Conservation (phyloP, 2,888 invertebrate genomes). For the Camptogramma bilineatum region DNA sequence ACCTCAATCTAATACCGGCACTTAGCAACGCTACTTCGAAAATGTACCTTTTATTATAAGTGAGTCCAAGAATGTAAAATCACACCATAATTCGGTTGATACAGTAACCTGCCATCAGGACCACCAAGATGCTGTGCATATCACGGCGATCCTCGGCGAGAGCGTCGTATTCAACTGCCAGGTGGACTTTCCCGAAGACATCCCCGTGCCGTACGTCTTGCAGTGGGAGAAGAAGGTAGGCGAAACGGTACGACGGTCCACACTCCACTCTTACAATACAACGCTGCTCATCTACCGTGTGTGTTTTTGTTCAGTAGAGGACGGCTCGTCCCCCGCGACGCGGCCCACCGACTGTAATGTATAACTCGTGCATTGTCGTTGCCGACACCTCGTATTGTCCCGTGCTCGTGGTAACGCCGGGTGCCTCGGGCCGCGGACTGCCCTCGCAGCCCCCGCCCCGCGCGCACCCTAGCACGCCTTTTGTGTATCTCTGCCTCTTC, state of each 20-base stretch:
- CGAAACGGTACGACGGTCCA: constrained; percentile 95
- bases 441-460: constrained; percentile 70
- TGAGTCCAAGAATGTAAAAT: constrained; percentile 6
- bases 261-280: constrained; percentile 85
- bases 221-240: constrained; percentile 99
- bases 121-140: constrained; percentile 97
- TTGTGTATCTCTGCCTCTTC: constrained; percentile 78
- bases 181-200: constrained; percentile 98
- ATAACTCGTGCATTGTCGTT: constrained; percentile 74
- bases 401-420: constrained; percentile 75
- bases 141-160: constrained; percentile 98
- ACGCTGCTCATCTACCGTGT: constrained; percentile 84
- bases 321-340: constrained; percentile 81
- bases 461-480: constrained; percentile 73
- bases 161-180: constrained; percentile 99
- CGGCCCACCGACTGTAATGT: constrained; percentile 81
- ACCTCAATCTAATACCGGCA: background rate
- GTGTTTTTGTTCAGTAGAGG: constrained; percentile 86
- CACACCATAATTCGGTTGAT: constrained; percentile 45
- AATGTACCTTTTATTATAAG: background rate
- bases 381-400: constrained; percentile 71
- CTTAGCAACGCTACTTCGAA: background rate
- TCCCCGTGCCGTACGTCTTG: constrained; percentile 98
- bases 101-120: constrained; percentile 92
- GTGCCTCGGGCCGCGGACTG: constrained; percentile 73